Evolutionary conservation across 2,797 vertebrate species (phyloP), one percentile per base, ranked within the genome.

Genomic region (Falco concolor): DNA sequence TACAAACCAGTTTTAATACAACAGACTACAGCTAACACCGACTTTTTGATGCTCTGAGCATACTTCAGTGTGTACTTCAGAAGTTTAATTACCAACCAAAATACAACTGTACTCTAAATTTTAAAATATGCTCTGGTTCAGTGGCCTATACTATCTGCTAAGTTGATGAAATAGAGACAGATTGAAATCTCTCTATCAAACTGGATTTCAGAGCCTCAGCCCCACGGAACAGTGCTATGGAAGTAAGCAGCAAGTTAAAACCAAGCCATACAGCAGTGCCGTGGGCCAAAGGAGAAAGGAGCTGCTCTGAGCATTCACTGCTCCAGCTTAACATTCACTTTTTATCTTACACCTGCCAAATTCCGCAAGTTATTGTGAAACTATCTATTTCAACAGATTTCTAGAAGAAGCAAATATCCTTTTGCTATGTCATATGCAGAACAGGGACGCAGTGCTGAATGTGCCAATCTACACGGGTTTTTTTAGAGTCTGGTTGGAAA

Each of bases 401-500:
- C 61, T 4, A 54, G 30, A 38, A 77, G 42, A 81, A 44, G 23
- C 57, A 90, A 90, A 90, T 68, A 74, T 8, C 72, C 49, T 76
- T 57, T n/a, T 32, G 8, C 69, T 13, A 27, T 0, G 4, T 45
- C 68, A 9, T 5, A 15, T 0, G 0, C 7, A 16, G 44, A 50
- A 28, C 44, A 32, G 20, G 12, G 52, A 50, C 13, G 22, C 12
- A 44, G 34, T 1, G 7, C 8, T 17, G 38, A 15, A 53, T 3
- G 6, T 25, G 27, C 32, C 72, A 77, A 5, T 27, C 27, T 17
- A 4, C 0, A 0, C 0, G 7, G 23, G 5, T 25, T 12, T 44
- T 52, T 42, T 42, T 38, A 24, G 61, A 63, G 40, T 3, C 15
- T 11, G 3, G 8, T 6, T 44, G 19, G 25, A 54, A 91, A 52